phyloP scores from a whole-genome alignment of 2,113 vertebrate genomes.

The Mastomys coucha region DNA sequence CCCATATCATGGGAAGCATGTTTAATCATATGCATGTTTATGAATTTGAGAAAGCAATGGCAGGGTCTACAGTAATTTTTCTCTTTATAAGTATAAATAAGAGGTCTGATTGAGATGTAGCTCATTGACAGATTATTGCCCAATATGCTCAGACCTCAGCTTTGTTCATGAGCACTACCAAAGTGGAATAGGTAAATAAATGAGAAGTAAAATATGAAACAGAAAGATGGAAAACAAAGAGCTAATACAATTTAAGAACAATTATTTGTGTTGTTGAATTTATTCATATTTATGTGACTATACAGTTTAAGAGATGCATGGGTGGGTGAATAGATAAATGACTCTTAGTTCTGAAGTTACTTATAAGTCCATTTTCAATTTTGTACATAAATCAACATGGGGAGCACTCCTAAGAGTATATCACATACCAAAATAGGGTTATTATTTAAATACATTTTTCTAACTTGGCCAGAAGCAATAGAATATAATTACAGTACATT shows the following conservation, averaged over 20 bases:
- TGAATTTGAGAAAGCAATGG: neutral
- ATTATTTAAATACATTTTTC: constrained; percentile 77
- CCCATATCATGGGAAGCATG: neutral
- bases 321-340: neutral
- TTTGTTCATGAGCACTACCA: neutral
- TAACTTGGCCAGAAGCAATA: constrained; percentile 79
- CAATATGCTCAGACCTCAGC: too few species aligned
- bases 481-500: constrained; percentile 80
- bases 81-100: neutral
- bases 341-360: neutral
- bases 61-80: neutral
- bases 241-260: neutral
- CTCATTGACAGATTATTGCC: neutral
- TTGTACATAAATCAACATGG: constrained; percentile 60
- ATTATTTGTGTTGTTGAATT: neutral
- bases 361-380: constrained; percentile 67
- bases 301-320: neutral
- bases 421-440: constrained; percentile 62
- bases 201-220: neutral
- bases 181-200: neutral
- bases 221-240: neutral
- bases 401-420: neutral
- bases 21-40: neutral
- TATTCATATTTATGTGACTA: neutral
- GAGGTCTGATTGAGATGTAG: neutral